Conservation (phyloP, 2,797 vertebrate species). For the Sylvilagus floridanus region DNA sequence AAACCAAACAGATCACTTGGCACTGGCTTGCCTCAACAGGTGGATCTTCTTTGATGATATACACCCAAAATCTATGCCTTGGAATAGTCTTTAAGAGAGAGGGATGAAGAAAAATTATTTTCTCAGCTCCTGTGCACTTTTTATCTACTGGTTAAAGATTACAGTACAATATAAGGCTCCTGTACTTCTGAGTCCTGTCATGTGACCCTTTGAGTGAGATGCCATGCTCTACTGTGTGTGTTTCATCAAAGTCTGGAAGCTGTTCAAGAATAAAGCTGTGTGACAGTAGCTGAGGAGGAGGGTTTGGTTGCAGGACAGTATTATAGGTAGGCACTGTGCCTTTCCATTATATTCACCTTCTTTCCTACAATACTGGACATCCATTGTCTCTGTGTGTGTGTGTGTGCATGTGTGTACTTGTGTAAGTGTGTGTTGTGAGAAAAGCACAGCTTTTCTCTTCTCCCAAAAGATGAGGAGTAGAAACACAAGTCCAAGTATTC, state of each 20-base stretch:
- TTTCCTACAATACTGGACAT: background rate
- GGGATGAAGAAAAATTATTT: background rate
- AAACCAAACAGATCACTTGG: background rate
- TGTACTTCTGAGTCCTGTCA: background rate
- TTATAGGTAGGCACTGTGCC: background rate
- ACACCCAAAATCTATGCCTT: background rate
- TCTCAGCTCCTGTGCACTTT: background rate
- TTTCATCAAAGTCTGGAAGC: background rate
- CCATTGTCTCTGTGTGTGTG: rapidly evolving
- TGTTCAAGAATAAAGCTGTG: background rate
- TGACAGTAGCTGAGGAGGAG: background rate
- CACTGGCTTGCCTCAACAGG: background rate
- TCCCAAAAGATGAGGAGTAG: background rate
- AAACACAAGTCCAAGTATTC: background rate
- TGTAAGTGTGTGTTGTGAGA: background rate
- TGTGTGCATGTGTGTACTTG: background rate
- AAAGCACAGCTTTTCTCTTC: background rate
- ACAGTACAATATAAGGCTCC: background rate
- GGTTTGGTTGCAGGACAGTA: background rate
- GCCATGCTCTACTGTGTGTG: too few species aligned
- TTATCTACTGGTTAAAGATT: background rate
- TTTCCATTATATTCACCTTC: background rate
- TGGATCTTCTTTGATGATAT: background rate
- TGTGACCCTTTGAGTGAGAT: background rate
- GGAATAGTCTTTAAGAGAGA: background rate